Evolutionary conservation across 2,797 vertebrate genomes (phyloP).

Genomic region (Crax fasciolata): DNA sequence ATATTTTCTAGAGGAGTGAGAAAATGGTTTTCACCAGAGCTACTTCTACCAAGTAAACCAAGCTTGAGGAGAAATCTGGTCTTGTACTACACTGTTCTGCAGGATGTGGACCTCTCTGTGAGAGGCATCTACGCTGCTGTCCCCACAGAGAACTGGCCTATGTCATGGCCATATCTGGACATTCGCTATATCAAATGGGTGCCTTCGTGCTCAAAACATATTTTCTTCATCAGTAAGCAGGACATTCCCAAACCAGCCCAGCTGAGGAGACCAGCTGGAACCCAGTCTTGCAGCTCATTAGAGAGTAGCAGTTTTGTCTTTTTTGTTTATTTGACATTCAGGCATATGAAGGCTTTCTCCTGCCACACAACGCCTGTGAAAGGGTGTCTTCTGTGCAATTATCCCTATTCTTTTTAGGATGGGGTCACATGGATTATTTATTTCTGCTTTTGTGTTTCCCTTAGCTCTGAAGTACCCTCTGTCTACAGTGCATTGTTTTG

Average conservation of each 20-base stretch:
- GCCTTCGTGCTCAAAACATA: background rate
- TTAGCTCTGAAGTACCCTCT: background rate
- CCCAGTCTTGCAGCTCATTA: background rate
- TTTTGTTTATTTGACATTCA: background rate
- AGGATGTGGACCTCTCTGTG: background rate
- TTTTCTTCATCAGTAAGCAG: background rate
- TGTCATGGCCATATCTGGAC: background rate
- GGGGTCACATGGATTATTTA: background rate
- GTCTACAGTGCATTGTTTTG: background rate
- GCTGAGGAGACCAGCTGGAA: background rate
- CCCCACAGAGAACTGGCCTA: background rate
- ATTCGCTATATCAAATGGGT: background rate
- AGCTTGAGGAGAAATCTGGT: background rate
- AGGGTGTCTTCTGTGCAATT: slow-evolving; percentile 3
- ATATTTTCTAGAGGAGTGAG: background rate
- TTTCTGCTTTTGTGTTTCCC: slow-evolving; percentile 14
- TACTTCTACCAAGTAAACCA: background rate
- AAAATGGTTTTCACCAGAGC: background rate
- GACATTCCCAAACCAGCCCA: background rate
- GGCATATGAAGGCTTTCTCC: background rate
- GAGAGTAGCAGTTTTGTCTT: background rate
- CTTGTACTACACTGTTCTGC: background rate
- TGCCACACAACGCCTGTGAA: background rate
- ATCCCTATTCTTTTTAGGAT: background rate
- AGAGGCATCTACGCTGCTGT: background rate